Evolutionary conservation across 2,888 invertebrate genomes (phyloP), one percentile per base, ranked within the genome.

Genomic region (Phasia obesa): DNA sequence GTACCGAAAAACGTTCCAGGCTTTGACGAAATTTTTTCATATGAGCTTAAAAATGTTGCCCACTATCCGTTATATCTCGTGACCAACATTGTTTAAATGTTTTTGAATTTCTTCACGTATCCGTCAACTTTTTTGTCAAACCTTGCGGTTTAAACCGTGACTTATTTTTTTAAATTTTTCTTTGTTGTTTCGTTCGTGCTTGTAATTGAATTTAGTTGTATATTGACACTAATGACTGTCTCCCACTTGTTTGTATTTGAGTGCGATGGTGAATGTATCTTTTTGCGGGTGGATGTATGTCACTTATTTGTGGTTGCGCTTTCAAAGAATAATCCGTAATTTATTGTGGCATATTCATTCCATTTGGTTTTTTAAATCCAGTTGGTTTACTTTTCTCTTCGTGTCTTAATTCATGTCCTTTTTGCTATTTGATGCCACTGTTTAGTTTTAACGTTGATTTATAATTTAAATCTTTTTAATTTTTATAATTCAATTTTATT

Each of bases 71-170:
- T 69, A 38, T 23, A 38, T 57, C 17, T 65, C 53, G 31, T 71
- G 65, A 27, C 59, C 27, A 23, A 60, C 62, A 67, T 69, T 67
- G 27, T 42, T 53, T 67, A 59, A 81, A 73, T 73, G 75, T 78
- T 84, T 84, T 83, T 77, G 77, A 83, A 84, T 85, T 84, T 75
- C 75, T 77, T 81, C 84, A 85, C 85, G 84, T 81, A 77, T 60
- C 64, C 69, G 9, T 49, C 21, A 79, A 51, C 17, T 55, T 27
- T 70, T 47, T 59, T 44, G 42, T 76, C 35, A 17, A 47, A 38
- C 53, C n/a, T 73, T 67, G 51, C 60, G 42, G 60, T 35, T 73
- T 62, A 35, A 69, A 27, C 62, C 62, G 60, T 62, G 65, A 55
- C 65, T 70, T 77, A 19, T 62, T 70, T 67, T 23, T 11, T 59